Base-by-base conservation (phyloP, 2,113 vertebrate species). In the Morone saxatilis region DNA sequence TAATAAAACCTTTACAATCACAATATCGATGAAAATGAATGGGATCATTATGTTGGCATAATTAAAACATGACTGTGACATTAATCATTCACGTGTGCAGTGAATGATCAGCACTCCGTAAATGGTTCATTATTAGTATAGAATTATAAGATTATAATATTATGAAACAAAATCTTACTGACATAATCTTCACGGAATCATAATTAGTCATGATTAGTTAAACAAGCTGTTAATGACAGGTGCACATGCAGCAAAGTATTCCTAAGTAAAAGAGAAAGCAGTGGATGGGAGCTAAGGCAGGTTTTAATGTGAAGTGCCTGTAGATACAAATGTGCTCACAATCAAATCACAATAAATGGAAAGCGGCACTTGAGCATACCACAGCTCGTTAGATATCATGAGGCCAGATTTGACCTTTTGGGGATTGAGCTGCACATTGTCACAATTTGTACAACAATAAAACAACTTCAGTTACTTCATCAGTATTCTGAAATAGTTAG, bases 61-160 rank as follows among this genome's bases (percentile, higher is more conserved):
- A 71, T 11, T 67, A 45, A 76, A 80, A 70, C 71, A 71, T 76
- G 65, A 80, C 22, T 66, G 45, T 51, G 71, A 71, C 66, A 71
- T 66, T 25, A 57, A 76, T 71, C 57, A 31, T 47, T 53, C 36
- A 67, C 17, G 0, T 70, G 63, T 65, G 59, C 31, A 57, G 8
- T 22, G 74, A 80, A 80, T 62, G 25, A 84, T 78, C 25, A 45
- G 1, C 12, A 60, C 20, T 43, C 11, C 36, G 22, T 19, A 51
- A 50, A 50, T 20, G 17, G 47, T 16, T 73, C 38, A 14, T 68
- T 54, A 61, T 31, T 31, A 31, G 31, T 31, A 31, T 31, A 31
- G 31, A 31, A 31, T 41, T n/a, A 31, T 17, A 31, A 12, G 17
- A 63, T 69, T 62, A 7, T 8, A 63, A 22, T 56, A 38, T 51